Evolutionary conservation across 1,140 invertebrate species (phyloP).

Genomic region (Littorina saxatilis): DNA sequence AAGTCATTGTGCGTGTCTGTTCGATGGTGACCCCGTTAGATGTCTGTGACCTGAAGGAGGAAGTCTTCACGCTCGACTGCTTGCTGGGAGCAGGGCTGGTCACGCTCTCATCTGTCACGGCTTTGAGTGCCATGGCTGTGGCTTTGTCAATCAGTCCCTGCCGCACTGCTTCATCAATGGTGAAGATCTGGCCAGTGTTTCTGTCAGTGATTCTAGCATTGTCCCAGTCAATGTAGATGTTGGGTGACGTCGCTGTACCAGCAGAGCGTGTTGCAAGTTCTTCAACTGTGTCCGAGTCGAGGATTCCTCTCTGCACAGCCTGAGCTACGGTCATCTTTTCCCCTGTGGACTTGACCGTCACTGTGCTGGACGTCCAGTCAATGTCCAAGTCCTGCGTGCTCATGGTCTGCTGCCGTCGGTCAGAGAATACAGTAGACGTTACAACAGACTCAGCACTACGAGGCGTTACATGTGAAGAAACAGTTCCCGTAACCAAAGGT

Average conservation of each 20-base stretch:
- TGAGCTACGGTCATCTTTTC: slow-evolving; percentile 87
- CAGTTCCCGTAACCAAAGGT: slow-evolving; percentile 17
- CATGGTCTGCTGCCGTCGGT: not conserved
- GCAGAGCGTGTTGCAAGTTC: slow-evolving; percentile 80
- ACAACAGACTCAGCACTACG: slow-evolving; percentile 19
- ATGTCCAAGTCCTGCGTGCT: slow-evolving; percentile 58
- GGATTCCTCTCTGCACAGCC: slow-evolving; percentile 88
- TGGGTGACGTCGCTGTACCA: slow-evolving; percentile 48
- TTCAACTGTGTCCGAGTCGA: slow-evolving; percentile 89
- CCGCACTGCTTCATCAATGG: slow-evolving; percentile 85
- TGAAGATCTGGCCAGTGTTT: slow-evolving; percentile 84
- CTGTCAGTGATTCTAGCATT: slow-evolving; percentile 81
- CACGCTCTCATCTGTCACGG: slow-evolving; percentile 58
- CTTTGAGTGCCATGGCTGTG: slow-evolving; percentile 59
- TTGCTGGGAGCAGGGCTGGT: not conserved
- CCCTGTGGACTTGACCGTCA: slow-evolving; percentile 85
- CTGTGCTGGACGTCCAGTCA: slow-evolving; percentile 72
- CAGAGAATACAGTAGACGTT: not conserved
- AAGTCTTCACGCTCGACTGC: not conserved
- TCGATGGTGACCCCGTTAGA: not conserved
- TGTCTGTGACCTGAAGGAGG: not conserved
- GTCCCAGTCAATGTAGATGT: slow-evolving; percentile 72
- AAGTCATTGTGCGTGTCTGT: not conserved
- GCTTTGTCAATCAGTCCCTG: slow-evolving; percentile 83
- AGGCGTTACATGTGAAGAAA: slow-evolving; percentile 3